Base-by-base conservation (phyloP, 2,888 invertebrate species). In the Pachycephus smyrnensis region DNA sequence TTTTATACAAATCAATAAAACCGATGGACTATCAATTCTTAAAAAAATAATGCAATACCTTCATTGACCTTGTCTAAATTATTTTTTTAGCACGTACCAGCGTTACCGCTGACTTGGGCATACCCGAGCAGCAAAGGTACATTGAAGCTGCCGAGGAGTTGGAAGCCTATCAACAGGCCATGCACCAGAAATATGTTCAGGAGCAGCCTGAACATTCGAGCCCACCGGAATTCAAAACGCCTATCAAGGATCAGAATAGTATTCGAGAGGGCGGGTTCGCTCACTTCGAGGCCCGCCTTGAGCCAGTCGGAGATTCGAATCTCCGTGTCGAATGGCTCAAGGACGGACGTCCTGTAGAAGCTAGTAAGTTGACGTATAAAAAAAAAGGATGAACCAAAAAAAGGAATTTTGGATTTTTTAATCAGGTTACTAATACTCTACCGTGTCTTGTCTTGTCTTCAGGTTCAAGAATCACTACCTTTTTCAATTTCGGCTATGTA, bases 401-500 rank as follows among this genome's bases (percentile, higher is more conserved):
- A 55, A 35, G 35, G 4, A 4, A 35, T 35, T 35, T 23, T 55
- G 4, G 1, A 55, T 55, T 9, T 55, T 55, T 55, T 23, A 55
- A 23, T 55, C 55, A 9, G 2, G 2, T 55, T 55, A 55, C 55
- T 55, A 55, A 55, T 55, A 23, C 23, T 9, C 9, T 9, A 55
- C 75, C 40, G n/a, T 32, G 12, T 55, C 37, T n/a, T 55, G n/a
- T 77, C 76, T 71, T 32, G 9, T 31, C 83, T 76, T 31, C 82
- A 93, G 94, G 94, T 92, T 98, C 98, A 71, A 95, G 98, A 91
- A 98, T 96, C 82, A 97, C 98, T 75, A 96, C 97, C 76, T 97
- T 97, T 94, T 98, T 97, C 92, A 98, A 98, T 91, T 98, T 98
- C 91, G 98, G 98, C 83, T 98, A 98, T 90, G 98, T 99, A 76